phyloP scores from a whole-genome alignment of 2,888 invertebrate species.

The Caradrina kadenii region DNA sequence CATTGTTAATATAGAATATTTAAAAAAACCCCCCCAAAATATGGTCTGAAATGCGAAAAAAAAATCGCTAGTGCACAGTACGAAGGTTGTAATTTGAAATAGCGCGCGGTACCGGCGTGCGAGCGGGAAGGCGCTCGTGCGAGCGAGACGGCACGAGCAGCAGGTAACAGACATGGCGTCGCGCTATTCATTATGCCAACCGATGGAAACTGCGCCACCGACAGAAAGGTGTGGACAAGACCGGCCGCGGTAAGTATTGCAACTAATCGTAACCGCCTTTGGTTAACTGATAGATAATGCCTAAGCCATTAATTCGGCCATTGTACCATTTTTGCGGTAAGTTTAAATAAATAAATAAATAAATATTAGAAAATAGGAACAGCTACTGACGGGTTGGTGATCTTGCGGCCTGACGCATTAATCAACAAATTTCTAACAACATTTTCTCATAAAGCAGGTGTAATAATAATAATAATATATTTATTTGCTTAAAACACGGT shows the following conservation, averaged over 20 bases:
- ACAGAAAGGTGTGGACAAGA: slow-evolving; percentile 19
- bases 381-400: no score
- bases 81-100: slow-evolving; percentile 34
- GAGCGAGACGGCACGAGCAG: slow-evolving; percentile 43
- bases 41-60: neutral
- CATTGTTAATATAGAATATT: neutral
- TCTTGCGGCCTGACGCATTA: neutral
- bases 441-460: neutral
- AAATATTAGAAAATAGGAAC: neutral
- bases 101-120: slow-evolving; percentile 48
- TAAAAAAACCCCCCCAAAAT: neutral
- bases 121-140: slow-evolving; percentile 56
- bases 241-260: slow-evolving; percentile 15
- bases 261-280: neutral
- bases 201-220: slow-evolving; percentile 70
- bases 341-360: no score
- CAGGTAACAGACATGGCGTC: slow-evolving; percentile 82
- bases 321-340: no score
- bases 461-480: no score
- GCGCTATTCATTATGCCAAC: slow-evolving; percentile 78
- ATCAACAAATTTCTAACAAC: neutral
- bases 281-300: no score
- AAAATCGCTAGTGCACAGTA: neutral
- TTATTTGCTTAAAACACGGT: no score
- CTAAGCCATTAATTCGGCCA: no score